A percentile compares a stretch with the other conserved stretches of the same genome.
These are phyloP conservation scores for Aepyceros melampus DNA, from an alignment of 2,113 vertebrate species.

Conservation along the genomic window DNA sequence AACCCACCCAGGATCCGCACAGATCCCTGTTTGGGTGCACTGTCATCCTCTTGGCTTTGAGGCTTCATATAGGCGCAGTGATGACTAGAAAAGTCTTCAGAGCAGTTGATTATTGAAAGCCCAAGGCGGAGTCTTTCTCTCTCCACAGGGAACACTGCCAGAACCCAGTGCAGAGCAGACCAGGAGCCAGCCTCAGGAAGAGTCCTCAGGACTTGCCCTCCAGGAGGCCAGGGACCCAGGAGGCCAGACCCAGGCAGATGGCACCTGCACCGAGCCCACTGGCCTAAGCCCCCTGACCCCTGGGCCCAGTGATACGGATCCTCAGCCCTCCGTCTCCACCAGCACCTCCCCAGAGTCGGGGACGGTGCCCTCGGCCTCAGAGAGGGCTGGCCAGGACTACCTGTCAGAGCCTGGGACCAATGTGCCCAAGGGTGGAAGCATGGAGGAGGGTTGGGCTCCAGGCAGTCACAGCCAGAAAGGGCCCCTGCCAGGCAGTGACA, in stretches of 20 bases:
- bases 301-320: accelerated
- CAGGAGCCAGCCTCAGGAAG: neutral
- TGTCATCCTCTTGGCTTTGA: neutral
- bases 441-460: neutral
- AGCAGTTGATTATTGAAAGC: neutral
- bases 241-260: neutral
- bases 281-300: neutral
- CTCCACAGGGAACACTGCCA: slow-evolving; percentile 23
- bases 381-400: neutral
- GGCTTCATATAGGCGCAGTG: neutral
- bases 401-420: neutral
- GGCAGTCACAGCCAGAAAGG: neutral
- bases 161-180: neutral
- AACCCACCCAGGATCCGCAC: neutral
- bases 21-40: neutral
- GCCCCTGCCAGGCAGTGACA: accelerated
- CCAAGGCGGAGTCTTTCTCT: neutral
- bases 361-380: neutral
- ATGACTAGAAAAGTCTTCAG: neutral
- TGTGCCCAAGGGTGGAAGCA: neutral
- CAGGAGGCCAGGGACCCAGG: neutral
- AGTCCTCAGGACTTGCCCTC: neutral
- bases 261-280: neutral
- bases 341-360: neutral
- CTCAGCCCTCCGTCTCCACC: accelerated